These are phyloP conservation scores for Phataginus tricuspis DNA, from an alignment of 2,797 vertebrate genomes.

Conservation along the genomic window DNA sequence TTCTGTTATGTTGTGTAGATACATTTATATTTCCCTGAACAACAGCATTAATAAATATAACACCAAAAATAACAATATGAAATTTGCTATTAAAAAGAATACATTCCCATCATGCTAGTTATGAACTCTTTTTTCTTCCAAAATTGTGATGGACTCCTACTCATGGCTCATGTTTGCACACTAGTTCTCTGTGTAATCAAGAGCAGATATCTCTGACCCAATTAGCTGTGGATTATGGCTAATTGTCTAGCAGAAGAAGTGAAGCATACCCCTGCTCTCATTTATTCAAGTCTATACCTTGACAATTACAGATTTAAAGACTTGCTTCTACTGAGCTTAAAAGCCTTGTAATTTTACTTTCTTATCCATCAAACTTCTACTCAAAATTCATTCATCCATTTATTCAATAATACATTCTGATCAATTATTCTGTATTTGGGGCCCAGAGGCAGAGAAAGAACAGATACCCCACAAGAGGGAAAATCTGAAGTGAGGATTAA, in stretches of 20 bases:
- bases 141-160: neutral
- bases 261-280: neutral
- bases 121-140: neutral
- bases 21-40: slow-evolving; percentile 27
- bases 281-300: neutral
- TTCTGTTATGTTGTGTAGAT: neutral
- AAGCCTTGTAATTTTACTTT: neutral
- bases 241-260: neutral
- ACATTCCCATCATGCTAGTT: too few species aligned
- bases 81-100: slow-evolving; percentile 8
- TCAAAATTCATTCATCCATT: neutral
- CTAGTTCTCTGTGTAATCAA: neutral
- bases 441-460: neutral
- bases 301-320: slow-evolving; percentile 8
- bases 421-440: neutral
- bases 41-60: slow-evolving; percentile 25
- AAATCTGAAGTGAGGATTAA: neutral
- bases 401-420: neutral
- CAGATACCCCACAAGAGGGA: neutral
- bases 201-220: neutral
- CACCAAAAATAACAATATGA: slow-evolving; percentile 31
- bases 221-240: neutral
- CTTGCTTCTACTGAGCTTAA: neutral
- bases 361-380: neutral
- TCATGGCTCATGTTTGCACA: neutral